Base-by-base conservation (phyloP, 2,113 vertebrate genomes). In the Nerophis lumbriciformis region DNA sequence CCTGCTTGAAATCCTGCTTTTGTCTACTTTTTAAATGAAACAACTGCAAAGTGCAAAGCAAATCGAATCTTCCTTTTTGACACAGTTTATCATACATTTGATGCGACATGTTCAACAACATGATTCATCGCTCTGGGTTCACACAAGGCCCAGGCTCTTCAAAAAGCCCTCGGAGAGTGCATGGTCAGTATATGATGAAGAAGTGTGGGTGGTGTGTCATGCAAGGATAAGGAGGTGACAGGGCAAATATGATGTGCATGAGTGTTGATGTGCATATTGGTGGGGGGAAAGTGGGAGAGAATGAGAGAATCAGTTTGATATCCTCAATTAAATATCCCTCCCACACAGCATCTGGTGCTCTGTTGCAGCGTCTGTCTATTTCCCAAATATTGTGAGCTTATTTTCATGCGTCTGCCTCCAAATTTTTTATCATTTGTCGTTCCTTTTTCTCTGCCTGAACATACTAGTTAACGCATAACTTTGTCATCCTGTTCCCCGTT, bases 261-360 rank as follows among this genome's bases (percentile, higher is more conserved):
- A 61, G 49, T 58, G 63, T 66, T 63, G 63, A 69, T 59, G 57
- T 69, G 50, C 59, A 54, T 36, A 59, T 64, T 44, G 55, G 47
- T 64, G n/a, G 35, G 61, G 74, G 71, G 77, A 75, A 71, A 69
- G 78, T 79, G 61, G 53, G 73, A 77, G 62, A 67, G 69, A 72
- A 77, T 62, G 48, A 69, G 59, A 73, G 68, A 78, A 81, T 73
- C 85, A 80, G 84, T 86, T 86, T 84, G 83, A 87, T 88, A 85
- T 85, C 76, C 79, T 84, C 83, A 85, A 87, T 88, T 85, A 88
- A 84, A 87, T 84, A 89, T 83, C 72, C 80, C 78, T 77, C 86
- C 85, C 80, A 87, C 85, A 77, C 78, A 81, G 83, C 85, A 88
- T 85, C 86, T 88, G 83, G 81, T 83, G 79, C 76, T 75, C 72